Percentiles rank a stretch among this genome's conserved stretches.
Conservation (phyloP, 2,888 invertebrate genomes). For the Rhynchonema sp. region DNA sequence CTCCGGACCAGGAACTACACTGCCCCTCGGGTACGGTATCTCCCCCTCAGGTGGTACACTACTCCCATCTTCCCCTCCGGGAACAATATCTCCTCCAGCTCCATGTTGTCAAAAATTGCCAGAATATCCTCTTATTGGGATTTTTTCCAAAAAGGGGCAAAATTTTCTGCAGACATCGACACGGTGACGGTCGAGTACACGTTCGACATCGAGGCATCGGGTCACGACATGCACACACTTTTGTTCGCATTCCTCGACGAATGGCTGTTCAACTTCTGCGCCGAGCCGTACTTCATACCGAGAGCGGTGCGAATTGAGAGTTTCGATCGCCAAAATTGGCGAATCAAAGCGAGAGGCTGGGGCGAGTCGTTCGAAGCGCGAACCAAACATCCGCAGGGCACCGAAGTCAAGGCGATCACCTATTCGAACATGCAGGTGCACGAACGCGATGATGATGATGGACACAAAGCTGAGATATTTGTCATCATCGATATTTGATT, state of each 20-base stretch:
- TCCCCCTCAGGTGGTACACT: too few species aligned
- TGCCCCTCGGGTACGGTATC: too few species aligned
- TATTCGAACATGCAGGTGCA: conserved; percentile 92
- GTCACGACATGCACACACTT: conserved; percentile 63
- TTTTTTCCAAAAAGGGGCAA: too few species aligned
- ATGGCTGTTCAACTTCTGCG: conserved; percentile 69
- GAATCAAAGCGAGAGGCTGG: background rate
- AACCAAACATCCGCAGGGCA: conserved; percentile 77
- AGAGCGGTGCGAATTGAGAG: conserved; percentile 10
- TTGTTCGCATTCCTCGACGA: conserved; percentile 85
- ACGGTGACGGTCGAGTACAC: conserved; percentile 51
- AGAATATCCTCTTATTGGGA: too few species aligned
- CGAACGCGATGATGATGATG: conserved; percentile 20
- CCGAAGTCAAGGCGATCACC: conserved; percentile 96
- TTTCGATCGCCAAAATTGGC: background rate
- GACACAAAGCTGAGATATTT: conserved; percentile 57
- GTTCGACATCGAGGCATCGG: conserved; percentile 63
- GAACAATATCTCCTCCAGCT: too few species aligned
- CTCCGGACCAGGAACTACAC: too few species aligned
- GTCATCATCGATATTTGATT: conserved; percentile 90
- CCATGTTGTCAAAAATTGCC: too few species aligned
- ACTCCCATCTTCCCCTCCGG: too few species aligned
- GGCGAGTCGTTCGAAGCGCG: background rate
- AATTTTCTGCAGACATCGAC: conserved; percentile 12
- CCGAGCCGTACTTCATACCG: conserved; percentile 36